phyloP scores from a whole-genome alignment of 1,140 invertebrate species.

The Vanessa tameamea region DNA sequence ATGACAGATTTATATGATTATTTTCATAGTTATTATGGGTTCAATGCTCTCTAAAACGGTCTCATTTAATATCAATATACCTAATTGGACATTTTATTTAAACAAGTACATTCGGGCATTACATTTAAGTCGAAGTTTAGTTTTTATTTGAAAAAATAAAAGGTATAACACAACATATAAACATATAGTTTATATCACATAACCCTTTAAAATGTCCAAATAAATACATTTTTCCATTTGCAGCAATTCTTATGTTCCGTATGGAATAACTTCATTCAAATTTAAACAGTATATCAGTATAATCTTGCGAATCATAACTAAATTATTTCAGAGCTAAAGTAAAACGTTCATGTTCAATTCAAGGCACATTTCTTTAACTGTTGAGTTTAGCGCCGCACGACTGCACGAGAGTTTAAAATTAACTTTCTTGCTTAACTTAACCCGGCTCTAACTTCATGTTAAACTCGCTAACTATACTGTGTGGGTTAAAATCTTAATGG shows the following conservation, averaged over 20 bases:
- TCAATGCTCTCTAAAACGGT: too few species aligned
- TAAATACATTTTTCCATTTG: too few species aligned
- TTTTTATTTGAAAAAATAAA: too few species aligned
- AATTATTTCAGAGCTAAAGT: slow-evolving; percentile 10
- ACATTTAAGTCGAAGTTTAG: too few species aligned
- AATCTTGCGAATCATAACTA: slow-evolving; percentile 13
- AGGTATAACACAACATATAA: too few species aligned
- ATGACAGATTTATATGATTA: too few species aligned
- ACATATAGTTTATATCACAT: too few species aligned
- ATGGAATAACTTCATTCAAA: neutral
- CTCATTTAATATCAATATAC: too few species aligned
- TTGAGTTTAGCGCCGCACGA: slow-evolving; percentile 39
- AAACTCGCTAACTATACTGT: slow-evolving; percentile 38
- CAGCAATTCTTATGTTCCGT: neutral
- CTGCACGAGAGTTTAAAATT: slow-evolving; percentile 50
- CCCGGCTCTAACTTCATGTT: slow-evolving; percentile 38
- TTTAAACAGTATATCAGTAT: neutral
- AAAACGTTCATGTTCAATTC: slow-evolving; percentile 5
- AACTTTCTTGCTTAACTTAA: slow-evolving; percentile 50
- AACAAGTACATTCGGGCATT: too few species aligned
- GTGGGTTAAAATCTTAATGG: slow-evolving; percentile 19
- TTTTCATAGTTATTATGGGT: too few species aligned
- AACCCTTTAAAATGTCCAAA: too few species aligned
- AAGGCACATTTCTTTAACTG: slow-evolving; percentile 37
- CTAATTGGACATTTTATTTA: too few species aligned